Conservation (phyloP, 2,888 invertebrate genomes). For the Campoletis raptor region DNA sequence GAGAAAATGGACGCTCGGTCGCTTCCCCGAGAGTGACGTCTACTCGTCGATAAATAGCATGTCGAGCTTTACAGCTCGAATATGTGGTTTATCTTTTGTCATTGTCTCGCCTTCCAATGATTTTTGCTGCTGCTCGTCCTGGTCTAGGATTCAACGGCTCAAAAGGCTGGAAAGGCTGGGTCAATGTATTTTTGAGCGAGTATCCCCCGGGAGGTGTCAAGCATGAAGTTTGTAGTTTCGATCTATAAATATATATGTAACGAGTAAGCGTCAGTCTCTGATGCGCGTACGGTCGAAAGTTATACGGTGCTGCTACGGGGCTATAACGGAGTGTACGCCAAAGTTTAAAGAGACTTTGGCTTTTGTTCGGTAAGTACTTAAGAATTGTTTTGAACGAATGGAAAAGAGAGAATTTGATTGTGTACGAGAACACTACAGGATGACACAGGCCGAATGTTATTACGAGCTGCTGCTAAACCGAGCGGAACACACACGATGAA, state of each 20-base stretch:
- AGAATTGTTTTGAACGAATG: slow-evolving; percentile 38
- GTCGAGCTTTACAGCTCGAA: background rate
- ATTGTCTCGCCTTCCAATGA: slow-evolving; percentile 5
- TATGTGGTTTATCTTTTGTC: background rate
- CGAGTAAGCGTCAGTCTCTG: background rate
- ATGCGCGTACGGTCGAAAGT: background rate
- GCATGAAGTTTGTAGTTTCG: slow-evolving; percentile 3
- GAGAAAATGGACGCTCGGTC: background rate
- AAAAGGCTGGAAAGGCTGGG: too few relatives aligned
- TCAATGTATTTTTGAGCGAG: slow-evolving; percentile 46
- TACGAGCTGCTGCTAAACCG: slow-evolving; percentile 40
- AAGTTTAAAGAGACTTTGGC: slow-evolving; percentile 63
- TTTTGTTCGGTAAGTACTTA: slow-evolving; percentile 48
- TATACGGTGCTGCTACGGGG: background rate
- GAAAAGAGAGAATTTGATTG: slow-evolving; percentile 20
- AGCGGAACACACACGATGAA: slow-evolving; percentile 12
- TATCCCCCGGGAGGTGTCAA: slow-evolving; percentile 26
- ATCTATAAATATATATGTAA: background rate
- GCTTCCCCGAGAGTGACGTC: too few relatives aligned
- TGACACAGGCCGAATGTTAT: slow-evolving; percentile 20
- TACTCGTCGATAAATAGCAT: background rate
- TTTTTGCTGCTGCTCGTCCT: too few relatives aligned
- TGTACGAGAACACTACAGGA: too few relatives aligned
- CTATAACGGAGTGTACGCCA: slow-evolving; percentile 29
- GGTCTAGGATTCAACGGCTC: too few relatives aligned